Percentiles rank a stretch among this genome's conserved stretches.
Conservation (phyloP, 2,888 invertebrate species). For the Agrotis clavis region DNA sequence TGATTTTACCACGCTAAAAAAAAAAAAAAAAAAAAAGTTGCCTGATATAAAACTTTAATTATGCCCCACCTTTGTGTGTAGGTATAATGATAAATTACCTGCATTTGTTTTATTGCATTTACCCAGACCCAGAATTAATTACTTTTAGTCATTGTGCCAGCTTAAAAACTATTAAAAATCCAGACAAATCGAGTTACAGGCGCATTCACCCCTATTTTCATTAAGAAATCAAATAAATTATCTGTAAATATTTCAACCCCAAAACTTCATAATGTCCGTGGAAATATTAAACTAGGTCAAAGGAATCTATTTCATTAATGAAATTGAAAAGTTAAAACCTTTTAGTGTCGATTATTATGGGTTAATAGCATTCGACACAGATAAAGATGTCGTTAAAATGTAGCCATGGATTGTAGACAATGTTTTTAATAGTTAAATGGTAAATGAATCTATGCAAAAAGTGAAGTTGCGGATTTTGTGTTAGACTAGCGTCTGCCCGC, state of each 20-base stretch:
- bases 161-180: not conserved
- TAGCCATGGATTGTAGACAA: not conserved
- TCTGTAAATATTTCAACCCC: constrained; percentile 5
- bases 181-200: not conserved
- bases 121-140: no score
- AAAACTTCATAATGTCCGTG: not conserved
- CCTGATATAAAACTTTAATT: no score
- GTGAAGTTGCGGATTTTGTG: no score
- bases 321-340: constrained; percentile 63
- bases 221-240: constrained; percentile 16
- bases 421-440: constrained; percentile 7
- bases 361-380: constrained; percentile 24
- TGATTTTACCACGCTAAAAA: no score
- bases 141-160: no score
- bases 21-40: no score
- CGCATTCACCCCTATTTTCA: not conserved
- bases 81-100: no score
- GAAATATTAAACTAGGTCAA: constrained; percentile 56
- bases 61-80: no score
- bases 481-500: no score
- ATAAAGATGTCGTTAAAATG: constrained; percentile 19
- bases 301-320: constrained; percentile 51
- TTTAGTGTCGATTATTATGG: constrained; percentile 33
- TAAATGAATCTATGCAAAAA: no score
- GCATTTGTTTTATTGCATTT: no score